Conservation (phyloP, 2,888 invertebrate species). For the Ganaspis brasiliensis region DNA sequence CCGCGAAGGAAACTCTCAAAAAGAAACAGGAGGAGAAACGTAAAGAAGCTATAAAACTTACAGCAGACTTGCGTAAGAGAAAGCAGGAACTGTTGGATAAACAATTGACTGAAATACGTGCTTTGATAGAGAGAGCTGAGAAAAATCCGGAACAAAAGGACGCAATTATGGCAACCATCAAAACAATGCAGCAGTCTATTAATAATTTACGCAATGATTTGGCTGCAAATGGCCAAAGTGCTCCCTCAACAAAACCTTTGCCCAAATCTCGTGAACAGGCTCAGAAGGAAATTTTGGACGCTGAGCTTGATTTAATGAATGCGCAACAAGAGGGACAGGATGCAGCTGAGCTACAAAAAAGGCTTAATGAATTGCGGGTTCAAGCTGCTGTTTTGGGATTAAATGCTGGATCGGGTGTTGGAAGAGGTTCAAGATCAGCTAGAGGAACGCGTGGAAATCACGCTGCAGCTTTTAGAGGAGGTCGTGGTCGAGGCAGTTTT, state of each 20-base stretch:
- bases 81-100: conserved; percentile 94
- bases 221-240: conserved; percentile 82
- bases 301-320: conserved; percentile 94
- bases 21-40: conserved; percentile 89
- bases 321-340: conserved; percentile 95
- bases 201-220: conserved; percentile 88
- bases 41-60: conserved; percentile 88
- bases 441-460: conserved; percentile 73
- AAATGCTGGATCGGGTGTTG: conserved; percentile 64
- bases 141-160: conserved; percentile 90
- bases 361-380: conserved; percentile 86
- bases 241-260: conserved; percentile 80
- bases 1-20: conserved; percentile 86
- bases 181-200: conserved; percentile 91
- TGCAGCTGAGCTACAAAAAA: conserved; percentile 90
- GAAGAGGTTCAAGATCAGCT: conserved; percentile 67
- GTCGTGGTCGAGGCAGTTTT: conserved; percentile 78
- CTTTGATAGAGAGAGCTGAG: conserved; percentile 91
- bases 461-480: conserved; percentile 72
- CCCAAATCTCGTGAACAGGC: conserved; percentile 90
- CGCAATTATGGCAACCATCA: conserved; percentile 89
- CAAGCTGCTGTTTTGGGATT: conserved; percentile 81
- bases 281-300: conserved; percentile 94
- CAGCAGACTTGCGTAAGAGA: conserved; percentile 90
- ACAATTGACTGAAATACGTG: conserved; percentile 93